phyloP scores from a whole-genome alignment of 2,797 vertebrate species.

The Acrossocheilus fasciatus region DNA sequence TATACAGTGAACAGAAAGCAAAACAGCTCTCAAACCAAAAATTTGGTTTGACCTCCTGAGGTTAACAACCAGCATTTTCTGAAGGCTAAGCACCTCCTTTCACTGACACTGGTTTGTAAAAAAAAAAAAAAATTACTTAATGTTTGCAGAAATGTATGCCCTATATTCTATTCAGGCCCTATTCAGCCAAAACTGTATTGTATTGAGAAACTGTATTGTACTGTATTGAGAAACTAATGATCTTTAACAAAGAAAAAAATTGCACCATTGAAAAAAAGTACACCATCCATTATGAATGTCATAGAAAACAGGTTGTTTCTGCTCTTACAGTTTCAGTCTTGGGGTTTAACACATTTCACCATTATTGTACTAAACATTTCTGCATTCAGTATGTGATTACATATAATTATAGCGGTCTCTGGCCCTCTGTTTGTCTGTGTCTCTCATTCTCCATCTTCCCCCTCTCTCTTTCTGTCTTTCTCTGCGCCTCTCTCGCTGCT shows the following conservation, averaged over 20 bases:
- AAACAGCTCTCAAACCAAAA: background rate
- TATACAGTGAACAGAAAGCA: background rate
- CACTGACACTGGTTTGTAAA: background rate
- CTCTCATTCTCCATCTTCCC: constrained; percentile 35
- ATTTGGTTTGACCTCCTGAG: background rate
- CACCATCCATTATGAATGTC: background rate
- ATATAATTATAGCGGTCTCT: constrained; percentile 61
- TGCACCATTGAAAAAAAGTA: background rate
- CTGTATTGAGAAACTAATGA: background rate
- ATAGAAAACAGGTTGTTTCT: background rate
- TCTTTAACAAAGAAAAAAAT: background rate
- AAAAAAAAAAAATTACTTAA: background rate
- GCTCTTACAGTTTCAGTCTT: background rate
- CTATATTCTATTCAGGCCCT: background rate
- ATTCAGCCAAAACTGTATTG: background rate
- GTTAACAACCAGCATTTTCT: background rate
- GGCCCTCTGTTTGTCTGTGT: constrained; percentile 55
- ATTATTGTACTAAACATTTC: constrained; percentile 12
- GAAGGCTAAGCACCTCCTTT: background rate
- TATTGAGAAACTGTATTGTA: background rate
- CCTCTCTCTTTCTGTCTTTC: constrained; percentile 71
- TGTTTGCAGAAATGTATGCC: background rate
- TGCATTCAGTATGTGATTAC: constrained; percentile 54
- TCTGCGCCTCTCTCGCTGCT: constrained; percentile 74
- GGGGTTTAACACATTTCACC: background rate